Percentiles rank a stretch among this genome's conserved stretches.
These are phyloP conservation scores for Stegostoma tigrinum DNA, from an alignment of 2,113 vertebrate species.

Conservation along the genomic window DNA sequence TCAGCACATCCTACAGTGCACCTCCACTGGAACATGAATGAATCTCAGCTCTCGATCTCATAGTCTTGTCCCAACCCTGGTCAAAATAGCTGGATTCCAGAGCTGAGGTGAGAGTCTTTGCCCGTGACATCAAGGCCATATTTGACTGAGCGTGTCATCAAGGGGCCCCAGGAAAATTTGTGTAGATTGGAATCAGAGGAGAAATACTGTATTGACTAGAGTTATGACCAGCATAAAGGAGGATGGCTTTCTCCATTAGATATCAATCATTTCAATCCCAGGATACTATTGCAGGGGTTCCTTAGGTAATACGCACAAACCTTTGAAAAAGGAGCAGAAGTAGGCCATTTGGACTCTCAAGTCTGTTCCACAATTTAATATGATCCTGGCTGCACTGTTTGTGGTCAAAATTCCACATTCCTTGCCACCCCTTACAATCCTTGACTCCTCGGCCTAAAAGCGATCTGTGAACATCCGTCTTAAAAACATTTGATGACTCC, in stretches of 20 bases:
- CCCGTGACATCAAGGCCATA: background rate
- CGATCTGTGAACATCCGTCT: no score
- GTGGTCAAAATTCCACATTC: no score
- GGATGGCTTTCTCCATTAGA: background rate
- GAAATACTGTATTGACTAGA: background rate
- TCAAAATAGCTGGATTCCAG: background rate
- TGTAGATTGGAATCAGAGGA: background rate
- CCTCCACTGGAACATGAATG: background rate
- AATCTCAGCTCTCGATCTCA: background rate
- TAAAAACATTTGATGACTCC: no score
- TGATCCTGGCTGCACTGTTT: no score
- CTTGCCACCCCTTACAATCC: no score
- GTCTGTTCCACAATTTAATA: no score
- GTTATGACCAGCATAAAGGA: background rate
- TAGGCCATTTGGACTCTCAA: no score
- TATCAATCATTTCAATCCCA: background rate
- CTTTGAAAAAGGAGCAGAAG: no score
- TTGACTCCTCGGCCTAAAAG: no score
- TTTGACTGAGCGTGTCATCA: background rate
- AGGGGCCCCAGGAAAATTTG: background rate
- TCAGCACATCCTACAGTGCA: background rate
- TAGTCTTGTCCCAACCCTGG: background rate
- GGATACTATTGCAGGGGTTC: background rate
- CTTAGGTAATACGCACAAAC: background rate
- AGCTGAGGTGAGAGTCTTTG: no score